Evolutionary conservation across 1,140 invertebrate species (phyloP).

Genomic region (Triops cancriformis): DNA sequence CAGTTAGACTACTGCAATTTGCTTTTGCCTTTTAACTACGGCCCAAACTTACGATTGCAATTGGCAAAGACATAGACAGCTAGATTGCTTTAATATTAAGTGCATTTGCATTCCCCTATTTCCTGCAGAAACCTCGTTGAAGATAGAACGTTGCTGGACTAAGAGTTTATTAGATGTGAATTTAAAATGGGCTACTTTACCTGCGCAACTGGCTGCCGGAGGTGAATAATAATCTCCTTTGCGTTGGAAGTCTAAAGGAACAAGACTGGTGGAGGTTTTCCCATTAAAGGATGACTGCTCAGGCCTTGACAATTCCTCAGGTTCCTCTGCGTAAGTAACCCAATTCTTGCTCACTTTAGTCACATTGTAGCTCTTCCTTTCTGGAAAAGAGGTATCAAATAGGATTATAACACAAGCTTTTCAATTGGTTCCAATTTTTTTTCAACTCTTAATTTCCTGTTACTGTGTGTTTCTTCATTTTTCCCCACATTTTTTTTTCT

Average conservation of each 20-base stretch:
- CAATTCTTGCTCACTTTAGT: slow-evolving; percentile 11
- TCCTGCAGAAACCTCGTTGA: too few relatives aligned
- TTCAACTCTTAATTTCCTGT: not conserved
- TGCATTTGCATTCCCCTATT: too few relatives aligned
- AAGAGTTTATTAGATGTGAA: too few relatives aligned
- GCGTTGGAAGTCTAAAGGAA: not conserved
- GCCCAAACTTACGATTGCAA: too few relatives aligned
- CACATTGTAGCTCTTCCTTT: not conserved
- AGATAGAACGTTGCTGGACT: too few relatives aligned
- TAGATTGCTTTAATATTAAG: too few relatives aligned
- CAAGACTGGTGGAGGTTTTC: not conserved
- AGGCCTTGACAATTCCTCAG: not conserved
- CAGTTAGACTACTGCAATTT: too few relatives aligned
- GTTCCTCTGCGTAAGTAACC: not conserved
- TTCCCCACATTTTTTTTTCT: not conserved
- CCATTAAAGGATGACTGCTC: not conserved
- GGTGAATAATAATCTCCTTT: not conserved
- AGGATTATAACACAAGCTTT: not conserved
- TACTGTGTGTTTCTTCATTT: not conserved
- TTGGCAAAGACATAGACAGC: too few relatives aligned
- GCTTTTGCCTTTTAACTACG: too few relatives aligned
- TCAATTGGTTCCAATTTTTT: not conserved
- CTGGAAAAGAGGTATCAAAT: not conserved
- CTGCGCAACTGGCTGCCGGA: not conserved
- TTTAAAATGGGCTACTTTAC: not conserved